Evolutionary conservation across 2,113 vertebrate species (phyloP).

Genomic region (Austrofundulus limnaeus): DNA sequence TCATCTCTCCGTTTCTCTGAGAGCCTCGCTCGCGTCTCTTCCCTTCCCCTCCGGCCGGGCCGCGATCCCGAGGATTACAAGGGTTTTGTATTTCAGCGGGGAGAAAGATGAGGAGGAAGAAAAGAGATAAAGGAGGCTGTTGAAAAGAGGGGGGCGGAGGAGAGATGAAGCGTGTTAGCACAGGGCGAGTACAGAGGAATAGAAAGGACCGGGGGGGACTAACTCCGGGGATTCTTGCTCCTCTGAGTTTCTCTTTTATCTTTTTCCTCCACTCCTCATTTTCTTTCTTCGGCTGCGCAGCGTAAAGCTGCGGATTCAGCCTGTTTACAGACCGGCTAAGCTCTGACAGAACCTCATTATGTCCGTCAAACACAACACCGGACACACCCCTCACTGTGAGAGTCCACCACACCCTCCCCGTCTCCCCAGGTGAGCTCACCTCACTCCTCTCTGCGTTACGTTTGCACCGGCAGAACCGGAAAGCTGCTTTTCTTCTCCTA

Average conservation of each 20-base stretch:
- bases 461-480: constrained; percentile 35
- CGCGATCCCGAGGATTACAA: constrained; percentile 63
- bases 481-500: constrained; percentile 2
- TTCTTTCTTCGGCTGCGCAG: constrained; percentile 14
- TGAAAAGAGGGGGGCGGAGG: constrained; percentile 22
- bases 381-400: constrained; percentile 62
- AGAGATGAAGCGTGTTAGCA: constrained; percentile 36
- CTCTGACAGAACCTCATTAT: constrained; percentile 32
- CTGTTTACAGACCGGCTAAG: constrained; percentile 17
- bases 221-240: constrained; percentile 58
- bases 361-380: constrained; percentile 57
- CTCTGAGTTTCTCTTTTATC: constrained; percentile 46
- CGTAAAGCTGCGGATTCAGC: constrained; percentile 17
- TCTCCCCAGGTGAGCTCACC: constrained; percentile 45
- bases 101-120: constrained; percentile 63
- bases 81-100: constrained; percentile 70
- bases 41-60: constrained; percentile 48
- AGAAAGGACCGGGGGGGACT: constrained; percentile 15
- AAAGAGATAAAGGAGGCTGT: constrained; percentile 59
- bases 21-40: constrained; percentile 6
- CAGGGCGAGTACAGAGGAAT: constrained; percentile 26
- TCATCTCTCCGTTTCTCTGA: not conserved
- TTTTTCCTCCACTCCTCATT: constrained; percentile 10
- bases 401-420: constrained; percentile 21
- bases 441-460: constrained; percentile 20